Conservation (phyloP, 2,113 vertebrate species). For the Solenodon paradoxus region DNA sequence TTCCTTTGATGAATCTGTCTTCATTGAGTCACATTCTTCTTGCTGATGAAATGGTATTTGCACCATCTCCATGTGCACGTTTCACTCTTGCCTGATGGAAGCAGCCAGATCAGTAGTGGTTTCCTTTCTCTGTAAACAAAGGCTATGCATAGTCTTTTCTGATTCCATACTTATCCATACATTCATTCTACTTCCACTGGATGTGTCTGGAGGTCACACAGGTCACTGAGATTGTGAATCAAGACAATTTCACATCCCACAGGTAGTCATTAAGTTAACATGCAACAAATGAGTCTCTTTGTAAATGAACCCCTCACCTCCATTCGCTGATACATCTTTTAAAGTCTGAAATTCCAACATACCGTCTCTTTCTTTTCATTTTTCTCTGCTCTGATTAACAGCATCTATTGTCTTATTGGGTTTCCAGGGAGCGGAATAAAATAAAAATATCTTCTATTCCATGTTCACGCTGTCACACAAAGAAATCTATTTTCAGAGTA, state of each 20-base stretch:
- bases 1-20: neutral
- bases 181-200: neutral
- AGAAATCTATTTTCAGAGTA: neutral
- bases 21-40: accelerated
- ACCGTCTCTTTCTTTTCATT: neutral
- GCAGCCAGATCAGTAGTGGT: accelerated
- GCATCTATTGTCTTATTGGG: neutral
- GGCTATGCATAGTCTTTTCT: accelerated
- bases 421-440: neutral
- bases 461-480: neutral
- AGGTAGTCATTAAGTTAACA: neutral
- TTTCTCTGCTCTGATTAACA: neutral
- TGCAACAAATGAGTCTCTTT: neutral
- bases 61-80: accelerated
- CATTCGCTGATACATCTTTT: neutral
- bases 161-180: neutral
- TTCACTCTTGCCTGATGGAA: accelerated
- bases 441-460: neutral
- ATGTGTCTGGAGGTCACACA: neutral
- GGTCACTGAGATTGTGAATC: neutral
- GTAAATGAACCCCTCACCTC: neutral
- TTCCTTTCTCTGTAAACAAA: neutral
- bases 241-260: neutral
- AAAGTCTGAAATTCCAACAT: neutral
- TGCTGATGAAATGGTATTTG: accelerated